Evolutionary conservation across 2,113 vertebrate genomes (phyloP), one percentile per base, ranked within the genome.

Genomic region (Phalacrocorax carbo): DNA sequence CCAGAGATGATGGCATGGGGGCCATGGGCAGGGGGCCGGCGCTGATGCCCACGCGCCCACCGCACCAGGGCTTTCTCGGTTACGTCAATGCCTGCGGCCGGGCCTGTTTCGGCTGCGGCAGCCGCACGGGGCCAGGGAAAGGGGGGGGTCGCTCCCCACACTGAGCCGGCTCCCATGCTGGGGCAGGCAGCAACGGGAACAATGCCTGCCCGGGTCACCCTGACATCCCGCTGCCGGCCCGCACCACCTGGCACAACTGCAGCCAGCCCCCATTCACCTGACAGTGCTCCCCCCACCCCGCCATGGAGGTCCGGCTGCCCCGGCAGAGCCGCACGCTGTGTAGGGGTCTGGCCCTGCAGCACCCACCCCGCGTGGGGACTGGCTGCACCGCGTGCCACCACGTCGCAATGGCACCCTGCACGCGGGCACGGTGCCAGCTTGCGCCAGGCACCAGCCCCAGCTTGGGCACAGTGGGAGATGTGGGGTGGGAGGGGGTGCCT

Each of bases 121-220:
- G 61, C 32, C 2, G 0, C 71, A 32, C 1, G 4, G 48, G 27
- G 78, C 61, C 19, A 54, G 60, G 73, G 55, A 60, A 77, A 42
- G 38, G n/a, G 51, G 51, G 49, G 68, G 48, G 36, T 48, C 26
- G 51, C 93, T 97, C 97, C 97, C 98, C 97, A 93, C 42, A 42
- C 93, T 93, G 97, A 96, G 97, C 79, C 78, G 14, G 91, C 60
- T 97, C 95, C 97, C 49, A 1, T 17, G 54, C 38, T 8, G 2
- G 58, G 58, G 48, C 30, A 1, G 72, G 64, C 5, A 7, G 73
- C 73, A 87, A 44, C 30, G 25, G 54, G 64, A 96, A 94, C 94
- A 96, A 94, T 90, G 69, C 76, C 64, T 94, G 86, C 88, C 55
- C 17, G 0, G 95, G 95, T 96, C 95, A 94, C 78, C 64, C 82